A percentile compares a stretch with the other conserved stretches of the same genome.
Conservation (phyloP, 2,888 invertebrate species). For the Cotesia congregata region DNA sequence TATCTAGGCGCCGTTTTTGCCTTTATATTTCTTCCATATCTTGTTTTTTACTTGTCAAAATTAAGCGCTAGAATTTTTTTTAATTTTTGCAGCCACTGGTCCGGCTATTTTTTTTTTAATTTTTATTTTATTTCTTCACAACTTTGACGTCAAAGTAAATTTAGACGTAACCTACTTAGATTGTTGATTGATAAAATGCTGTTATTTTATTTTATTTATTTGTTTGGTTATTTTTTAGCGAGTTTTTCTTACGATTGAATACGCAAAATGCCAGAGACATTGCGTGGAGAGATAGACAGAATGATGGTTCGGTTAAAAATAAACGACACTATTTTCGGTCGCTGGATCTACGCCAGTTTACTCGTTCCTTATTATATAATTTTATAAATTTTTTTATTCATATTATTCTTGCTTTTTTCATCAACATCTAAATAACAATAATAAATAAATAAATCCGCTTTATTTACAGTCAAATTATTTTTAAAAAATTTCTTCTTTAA, state of each 20-base stretch:
- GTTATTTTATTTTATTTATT: slow-evolving; percentile 28
- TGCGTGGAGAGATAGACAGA: slow-evolving; percentile 56
- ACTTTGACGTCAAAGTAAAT: slow-evolving; percentile 3
- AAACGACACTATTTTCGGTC: slow-evolving; percentile 66
- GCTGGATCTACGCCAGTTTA: slow-evolving; percentile 67
- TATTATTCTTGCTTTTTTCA: slow-evolving; percentile 59
- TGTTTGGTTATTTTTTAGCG: slow-evolving; percentile 9
- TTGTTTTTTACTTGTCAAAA: neutral
- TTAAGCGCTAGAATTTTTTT: neutral
- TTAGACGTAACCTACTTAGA: slow-evolving; percentile 23
- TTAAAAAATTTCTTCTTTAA: too few species aligned
- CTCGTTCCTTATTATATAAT: slow-evolving; percentile 64
- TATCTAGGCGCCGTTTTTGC: slow-evolving; percentile 7
- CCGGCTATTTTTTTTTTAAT: too few species aligned
- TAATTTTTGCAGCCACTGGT: neutral
- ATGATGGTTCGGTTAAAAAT: slow-evolving; percentile 66
- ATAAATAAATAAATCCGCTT: neutral
- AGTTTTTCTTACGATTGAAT: slow-evolving; percentile 37
- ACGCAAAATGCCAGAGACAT: slow-evolving; percentile 47
- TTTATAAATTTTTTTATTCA: slow-evolving; percentile 44
- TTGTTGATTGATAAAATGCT: slow-evolving; percentile 45
- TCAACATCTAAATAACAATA: neutral
- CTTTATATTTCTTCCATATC: neutral
- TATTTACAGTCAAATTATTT: too few species aligned
- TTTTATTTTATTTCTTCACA: too few species aligned